Conservation (phyloP, 2,888 invertebrate genomes). For the Acleris sparsana region DNA sequence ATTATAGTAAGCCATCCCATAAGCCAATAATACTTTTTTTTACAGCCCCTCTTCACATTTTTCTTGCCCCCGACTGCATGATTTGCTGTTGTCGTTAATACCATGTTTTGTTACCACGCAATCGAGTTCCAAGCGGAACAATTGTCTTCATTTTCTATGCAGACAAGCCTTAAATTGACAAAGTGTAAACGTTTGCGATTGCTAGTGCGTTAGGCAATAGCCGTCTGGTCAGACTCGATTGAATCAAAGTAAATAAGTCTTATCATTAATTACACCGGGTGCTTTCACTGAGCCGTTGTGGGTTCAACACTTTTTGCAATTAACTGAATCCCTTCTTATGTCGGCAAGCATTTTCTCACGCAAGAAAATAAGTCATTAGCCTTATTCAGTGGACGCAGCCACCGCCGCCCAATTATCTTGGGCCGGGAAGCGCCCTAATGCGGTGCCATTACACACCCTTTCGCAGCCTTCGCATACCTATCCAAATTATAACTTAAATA, state of each 20-base stretch:
- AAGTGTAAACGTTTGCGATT: too few relatives aligned
- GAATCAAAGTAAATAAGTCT: constrained; percentile 29
- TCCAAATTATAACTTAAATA: constrained; percentile 34
- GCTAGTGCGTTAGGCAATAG: too few relatives aligned
- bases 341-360: constrained; percentile 33
- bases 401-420: constrained; percentile 33
- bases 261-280: constrained; percentile 20
- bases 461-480: constrained; percentile 24
- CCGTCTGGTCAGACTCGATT: neutral
- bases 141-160: too few relatives aligned
- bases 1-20: too few relatives aligned
- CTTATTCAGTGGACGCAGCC: constrained; percentile 32
- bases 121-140: too few relatives aligned
- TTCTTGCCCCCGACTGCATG: too few relatives aligned
- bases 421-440: constrained; percentile 33
- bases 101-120: too few relatives aligned
- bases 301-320: constrained; percentile 36
- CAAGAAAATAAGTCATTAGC: constrained; percentile 38
- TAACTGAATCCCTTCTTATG: constrained; percentile 36
- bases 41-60: too few relatives aligned
- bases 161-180: too few relatives aligned
- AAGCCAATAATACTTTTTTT: too few relatives aligned
- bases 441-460: constrained; percentile 33
- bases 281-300: constrained; percentile 25
- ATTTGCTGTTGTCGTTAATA: too few relatives aligned